These are phyloP conservation scores for Drosophila maculinotata DNA, from an alignment of 2,888 invertebrate genomes.

Conservation along the genomic window DNA sequence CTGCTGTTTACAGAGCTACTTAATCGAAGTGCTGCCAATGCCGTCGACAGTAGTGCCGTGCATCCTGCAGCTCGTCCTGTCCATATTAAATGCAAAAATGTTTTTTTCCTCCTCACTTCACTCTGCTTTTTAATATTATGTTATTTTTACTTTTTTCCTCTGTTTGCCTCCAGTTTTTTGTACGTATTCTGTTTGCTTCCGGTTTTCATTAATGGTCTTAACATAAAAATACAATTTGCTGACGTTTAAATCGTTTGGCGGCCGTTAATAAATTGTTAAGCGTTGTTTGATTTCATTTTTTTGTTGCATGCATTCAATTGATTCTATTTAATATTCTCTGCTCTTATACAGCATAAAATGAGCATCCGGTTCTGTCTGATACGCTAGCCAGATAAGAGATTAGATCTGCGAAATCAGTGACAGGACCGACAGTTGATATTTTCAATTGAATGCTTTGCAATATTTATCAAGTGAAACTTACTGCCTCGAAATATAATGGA, in stretches of 20 bases:
- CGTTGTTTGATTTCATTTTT: slow-evolving; percentile 69
- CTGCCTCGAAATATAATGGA: too few relatives aligned
- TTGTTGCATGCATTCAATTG: slow-evolving; percentile 18
- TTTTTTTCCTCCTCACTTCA: slow-evolving; percentile 43
- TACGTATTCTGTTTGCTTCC: slow-evolving; percentile 61
- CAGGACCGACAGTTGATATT: too few relatives aligned
- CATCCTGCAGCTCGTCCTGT: slow-evolving; percentile 26
- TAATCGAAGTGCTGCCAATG: slow-evolving; percentile 74
- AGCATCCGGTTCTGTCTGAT: too few relatives aligned
- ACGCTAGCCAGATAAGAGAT: too few relatives aligned
- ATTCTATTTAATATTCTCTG: slow-evolving; percentile 11
- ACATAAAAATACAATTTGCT: slow-evolving; percentile 79
- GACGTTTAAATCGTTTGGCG: slow-evolving; percentile 69
- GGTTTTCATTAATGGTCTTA: slow-evolving; percentile 76
- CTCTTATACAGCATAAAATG: too few relatives aligned
- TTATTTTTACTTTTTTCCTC: slow-evolving; percentile 23
- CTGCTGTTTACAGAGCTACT: slow-evolving; percentile 75
- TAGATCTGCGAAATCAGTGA: too few relatives aligned
- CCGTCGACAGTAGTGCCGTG: slow-evolving; percentile 20
- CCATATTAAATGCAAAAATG: slow-evolving; percentile 63
- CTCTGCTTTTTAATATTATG: slow-evolving; percentile 16
- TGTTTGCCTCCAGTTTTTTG: slow-evolving; percentile 17
- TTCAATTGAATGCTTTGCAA: too few relatives aligned
- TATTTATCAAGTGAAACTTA: too few relatives aligned
- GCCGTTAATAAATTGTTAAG: slow-evolving; percentile 69